Conservation (phyloP, 2,888 invertebrate species). For the Lithophane ornitopus region DNA sequence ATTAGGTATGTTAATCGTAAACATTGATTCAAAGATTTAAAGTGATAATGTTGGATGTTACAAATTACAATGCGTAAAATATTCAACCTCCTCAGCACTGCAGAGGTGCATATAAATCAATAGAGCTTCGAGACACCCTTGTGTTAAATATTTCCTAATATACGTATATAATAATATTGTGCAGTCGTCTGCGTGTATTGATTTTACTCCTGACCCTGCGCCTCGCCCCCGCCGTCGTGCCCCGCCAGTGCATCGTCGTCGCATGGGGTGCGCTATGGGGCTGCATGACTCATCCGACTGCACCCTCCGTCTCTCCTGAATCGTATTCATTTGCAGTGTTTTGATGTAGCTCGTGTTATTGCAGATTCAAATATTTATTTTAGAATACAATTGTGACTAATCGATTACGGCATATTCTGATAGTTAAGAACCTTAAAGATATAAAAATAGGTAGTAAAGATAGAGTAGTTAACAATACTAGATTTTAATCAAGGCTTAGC, state of each 20-base stretch:
- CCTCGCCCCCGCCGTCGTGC: background rate
- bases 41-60: background rate
- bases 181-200: slow-evolving; percentile 72
- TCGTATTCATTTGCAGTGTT: slow-evolving; percentile 43
- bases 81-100: slow-evolving; percentile 5
- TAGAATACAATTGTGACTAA: background rate
- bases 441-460: slow-evolving; percentile 34
- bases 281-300: slow-evolving; percentile 63
- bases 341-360: slow-evolving; percentile 21
- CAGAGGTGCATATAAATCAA: slow-evolving; percentile 55
- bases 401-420: background rate
- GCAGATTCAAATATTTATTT: slow-evolving; percentile 30
- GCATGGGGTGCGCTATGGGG: slow-evolving; percentile 61
- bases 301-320: slow-evolving; percentile 60
- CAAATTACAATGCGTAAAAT: slow-evolving; percentile 23
- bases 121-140: slow-evolving; percentile 60
- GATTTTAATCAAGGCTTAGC: slow-evolving; percentile 37
- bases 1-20: slow-evolving; percentile 48
- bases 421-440: slow-evolving; percentile 9
- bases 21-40: slow-evolving; percentile 24
- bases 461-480: slow-evolving; percentile 27
- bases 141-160: slow-evolving; percentile 59
- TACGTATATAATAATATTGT: slow-evolving; percentile 58
- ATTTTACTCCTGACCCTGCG: slow-evolving; percentile 62
- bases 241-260: slow-evolving; percentile 41